These are phyloP conservation scores for Mormyrops attenuatus DNA, from an alignment of 2,797 vertebrate species.

Conservation along the genomic window DNA sequence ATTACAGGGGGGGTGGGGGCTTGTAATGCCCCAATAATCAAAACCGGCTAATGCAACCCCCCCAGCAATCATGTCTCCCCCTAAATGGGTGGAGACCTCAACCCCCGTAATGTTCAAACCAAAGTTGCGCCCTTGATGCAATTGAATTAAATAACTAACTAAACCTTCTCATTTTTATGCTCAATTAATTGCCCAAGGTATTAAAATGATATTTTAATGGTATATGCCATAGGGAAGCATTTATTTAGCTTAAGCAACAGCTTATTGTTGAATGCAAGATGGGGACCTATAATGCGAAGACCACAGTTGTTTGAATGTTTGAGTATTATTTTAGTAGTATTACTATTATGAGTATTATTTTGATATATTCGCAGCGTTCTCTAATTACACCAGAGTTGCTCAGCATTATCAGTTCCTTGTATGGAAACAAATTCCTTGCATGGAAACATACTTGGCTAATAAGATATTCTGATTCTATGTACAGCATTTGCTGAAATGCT, in stretches of 20 bases:
- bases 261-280: not conserved
- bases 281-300: not conserved
- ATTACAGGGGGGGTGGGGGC: too few relatives aligned
- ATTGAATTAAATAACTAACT: not conserved
- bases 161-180: not conserved
- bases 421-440: too few relatives aligned
- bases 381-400: not conserved
- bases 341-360: not conserved
- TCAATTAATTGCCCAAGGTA: not conserved
- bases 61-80: too few relatives aligned
- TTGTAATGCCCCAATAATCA: not conserved
- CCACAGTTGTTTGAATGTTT: not conserved
- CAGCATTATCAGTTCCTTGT: not conserved
- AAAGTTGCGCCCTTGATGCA: not conserved
- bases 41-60: too few relatives aligned
- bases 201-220: not conserved
- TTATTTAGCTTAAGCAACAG: not conserved
- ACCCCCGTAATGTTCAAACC: not conserved
- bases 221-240: not conserved
- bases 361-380: not conserved
- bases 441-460: too few relatives aligned
- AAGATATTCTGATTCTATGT: too few relatives aligned
- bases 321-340: not conserved
- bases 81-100: not conserved
- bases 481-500: not conserved